These are phyloP conservation scores for Puffinus mauretanicus DNA, from an alignment of 2,113 vertebrate species.

Conservation along the genomic window DNA sequence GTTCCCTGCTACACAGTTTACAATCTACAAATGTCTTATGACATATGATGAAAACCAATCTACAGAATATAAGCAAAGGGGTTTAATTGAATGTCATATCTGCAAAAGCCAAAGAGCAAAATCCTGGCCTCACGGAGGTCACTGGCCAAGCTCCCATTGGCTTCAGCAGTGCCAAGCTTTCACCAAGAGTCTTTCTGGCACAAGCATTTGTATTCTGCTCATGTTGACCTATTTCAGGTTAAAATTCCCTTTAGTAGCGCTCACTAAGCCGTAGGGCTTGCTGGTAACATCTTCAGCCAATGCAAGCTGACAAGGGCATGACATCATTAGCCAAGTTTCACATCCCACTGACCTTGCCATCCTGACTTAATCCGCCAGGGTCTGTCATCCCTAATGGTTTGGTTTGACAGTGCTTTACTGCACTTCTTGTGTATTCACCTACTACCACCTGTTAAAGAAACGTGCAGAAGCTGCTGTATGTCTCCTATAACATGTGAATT, in stretches of 20 bases:
- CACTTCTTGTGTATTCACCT: background rate
- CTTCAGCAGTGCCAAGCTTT: background rate
- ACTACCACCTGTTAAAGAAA: background rate
- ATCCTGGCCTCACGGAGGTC: background rate
- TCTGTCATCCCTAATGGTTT: constrained; percentile 5
- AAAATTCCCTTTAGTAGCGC: background rate
- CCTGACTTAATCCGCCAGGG: background rate
- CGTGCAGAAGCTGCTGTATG: background rate
- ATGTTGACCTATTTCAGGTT: constrained; percentile 14
- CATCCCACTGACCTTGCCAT: constrained; percentile 33
- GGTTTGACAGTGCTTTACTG: background rate
- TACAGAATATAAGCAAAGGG: background rate
- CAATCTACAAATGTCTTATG: background rate
- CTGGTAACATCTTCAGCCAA: background rate
- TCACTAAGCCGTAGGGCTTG: constrained; percentile 7
- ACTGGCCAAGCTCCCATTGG: background rate
- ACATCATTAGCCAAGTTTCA: constrained; percentile 59
- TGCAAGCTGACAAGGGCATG: constrained; percentile 55
- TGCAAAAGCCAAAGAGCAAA: constrained; percentile 13
- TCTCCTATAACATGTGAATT: background rate
- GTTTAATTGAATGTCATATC: constrained; percentile 3
- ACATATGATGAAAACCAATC: background rate
- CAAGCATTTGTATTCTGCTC: background rate
- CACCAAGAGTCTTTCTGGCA: background rate
- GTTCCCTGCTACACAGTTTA: background rate